A percentile compares a stretch with the other conserved stretches of the same genome.
These are phyloP conservation scores for Acanthisitta chloris DNA, from an alignment of 2,113 vertebrate species.

Conservation along the genomic window DNA sequence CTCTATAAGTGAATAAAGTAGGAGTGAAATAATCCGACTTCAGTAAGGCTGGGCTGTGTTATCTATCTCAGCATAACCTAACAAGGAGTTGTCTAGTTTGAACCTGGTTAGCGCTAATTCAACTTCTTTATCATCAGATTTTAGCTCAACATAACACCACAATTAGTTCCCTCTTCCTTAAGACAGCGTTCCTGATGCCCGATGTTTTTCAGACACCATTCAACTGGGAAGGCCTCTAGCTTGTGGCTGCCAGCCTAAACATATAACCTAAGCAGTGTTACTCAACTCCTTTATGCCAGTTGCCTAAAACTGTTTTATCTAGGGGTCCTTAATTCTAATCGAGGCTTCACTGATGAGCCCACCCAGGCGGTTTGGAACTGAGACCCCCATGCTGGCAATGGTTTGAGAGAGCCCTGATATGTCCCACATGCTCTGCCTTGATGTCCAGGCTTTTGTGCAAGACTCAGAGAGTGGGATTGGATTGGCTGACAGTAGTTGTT, in stretches of 20 bases:
- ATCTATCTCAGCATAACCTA: neutral
- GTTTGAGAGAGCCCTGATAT: neutral
- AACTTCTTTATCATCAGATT: neutral
- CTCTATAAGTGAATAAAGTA: neutral
- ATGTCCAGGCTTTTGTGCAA: neutral
- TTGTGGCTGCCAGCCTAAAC: neutral
- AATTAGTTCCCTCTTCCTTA: neutral
- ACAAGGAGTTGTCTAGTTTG: neutral
- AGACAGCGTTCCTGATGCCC: neutral
- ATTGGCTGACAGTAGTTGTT: neutral
- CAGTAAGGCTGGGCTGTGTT: neutral
- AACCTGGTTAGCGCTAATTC: neutral
- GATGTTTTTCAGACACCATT: neutral
- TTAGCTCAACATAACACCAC: neutral
- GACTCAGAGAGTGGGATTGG: neutral
- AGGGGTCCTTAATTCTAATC: neutral
- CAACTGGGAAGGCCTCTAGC: neutral
- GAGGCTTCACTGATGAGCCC: conserved; percentile 1
- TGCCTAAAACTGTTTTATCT: neutral
- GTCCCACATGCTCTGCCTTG: neutral
- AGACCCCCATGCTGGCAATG: neutral
- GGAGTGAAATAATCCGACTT: neutral
- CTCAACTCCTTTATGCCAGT: neutral
- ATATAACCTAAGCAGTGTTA: neutral
- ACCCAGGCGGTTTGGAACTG: neutral